phyloP scores from a whole-genome alignment of 1,140 invertebrate genomes.

The Aphaenogaster ashmeadi region DNA sequence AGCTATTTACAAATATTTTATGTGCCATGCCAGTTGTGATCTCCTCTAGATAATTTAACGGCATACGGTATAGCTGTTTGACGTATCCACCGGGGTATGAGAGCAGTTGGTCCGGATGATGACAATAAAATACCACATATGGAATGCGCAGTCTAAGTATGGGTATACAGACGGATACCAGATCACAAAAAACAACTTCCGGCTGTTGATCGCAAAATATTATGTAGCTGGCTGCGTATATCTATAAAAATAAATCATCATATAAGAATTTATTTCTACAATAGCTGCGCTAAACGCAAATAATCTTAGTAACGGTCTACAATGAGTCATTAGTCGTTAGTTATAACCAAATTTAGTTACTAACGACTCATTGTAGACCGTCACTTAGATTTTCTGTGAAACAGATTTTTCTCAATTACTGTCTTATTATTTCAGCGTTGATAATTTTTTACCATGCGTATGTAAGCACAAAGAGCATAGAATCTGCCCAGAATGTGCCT shows the following conservation, averaged over 20 bases:
- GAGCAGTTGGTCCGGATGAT: conserved; percentile 98
- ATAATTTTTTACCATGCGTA: conserved; percentile 93
- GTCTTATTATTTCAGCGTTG: neutral
- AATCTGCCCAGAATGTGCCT: conserved; percentile 94
- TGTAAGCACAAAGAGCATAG: conserved; percentile 96
- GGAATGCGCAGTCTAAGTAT: conserved; percentile 91
- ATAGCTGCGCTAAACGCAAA: neutral
- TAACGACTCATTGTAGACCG: too few species aligned
- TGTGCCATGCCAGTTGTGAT: conserved; percentile 95
- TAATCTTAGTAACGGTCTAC: neutral
- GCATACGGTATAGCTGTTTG: conserved; percentile 95
- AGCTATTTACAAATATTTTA: conserved; percentile 97
- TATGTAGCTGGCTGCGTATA: conserved; percentile 84
- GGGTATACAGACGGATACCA: conserved; percentile 95
- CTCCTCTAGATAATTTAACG: conserved; percentile 97
- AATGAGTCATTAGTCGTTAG: too few species aligned
- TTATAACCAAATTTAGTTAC: too few species aligned
- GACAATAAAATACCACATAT: conserved; percentile 97
- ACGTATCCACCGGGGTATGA: conserved; percentile 90
- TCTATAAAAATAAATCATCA: conserved; percentile 72
- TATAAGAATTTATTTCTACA: conserved; percentile 7
- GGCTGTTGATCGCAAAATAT: conserved; percentile 88
- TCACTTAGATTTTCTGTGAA: neutral
- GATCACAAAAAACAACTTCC: conserved; percentile 97
- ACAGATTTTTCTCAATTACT: neutral